A percentile compares a stretch with the other conserved stretches of the same genome.
Evolutionary conservation across 2,888 invertebrate species (phyloP).

Genomic region (Hypomecis punctinalis): DNA sequence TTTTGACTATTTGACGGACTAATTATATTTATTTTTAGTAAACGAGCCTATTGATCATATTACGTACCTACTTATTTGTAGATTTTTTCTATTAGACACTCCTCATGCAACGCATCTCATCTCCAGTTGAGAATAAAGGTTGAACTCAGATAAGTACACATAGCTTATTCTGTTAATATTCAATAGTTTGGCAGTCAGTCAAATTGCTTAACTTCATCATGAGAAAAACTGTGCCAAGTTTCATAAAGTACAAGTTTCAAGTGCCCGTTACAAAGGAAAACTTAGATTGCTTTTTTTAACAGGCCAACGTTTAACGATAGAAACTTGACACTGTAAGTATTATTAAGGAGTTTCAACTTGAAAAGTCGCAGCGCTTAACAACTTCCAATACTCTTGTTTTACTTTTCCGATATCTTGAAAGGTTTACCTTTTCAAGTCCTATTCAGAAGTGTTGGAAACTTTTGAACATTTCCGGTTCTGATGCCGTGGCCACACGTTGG

Average conservation of each 20-base stretch:
- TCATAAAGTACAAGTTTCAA: constrained; percentile 28
- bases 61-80: too few species aligned
- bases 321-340: constrained; percentile 29
- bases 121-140: too few species aligned
- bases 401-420: constrained; percentile 20
- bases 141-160: too few species aligned
- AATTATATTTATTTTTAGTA: too few species aligned
- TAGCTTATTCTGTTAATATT: neutral
- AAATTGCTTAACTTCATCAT: constrained; percentile 35
- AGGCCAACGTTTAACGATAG: constrained; percentile 26
- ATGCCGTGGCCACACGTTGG: too few species aligned
- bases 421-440: constrained; percentile 12
- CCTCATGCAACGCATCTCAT: too few species aligned
- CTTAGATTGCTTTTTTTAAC: constrained; percentile 34
- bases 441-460: neutral
- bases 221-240: constrained; percentile 38
- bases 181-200: constrained; percentile 40
- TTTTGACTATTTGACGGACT: too few species aligned
- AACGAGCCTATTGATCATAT: too few species aligned
- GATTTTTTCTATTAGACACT: too few species aligned
- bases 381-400: constrained; percentile 19
- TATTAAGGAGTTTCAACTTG: constrained; percentile 24
- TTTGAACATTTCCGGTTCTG: neutral
- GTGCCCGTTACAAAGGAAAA: constrained; percentile 26
- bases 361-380: constrained; percentile 12